A percentile compares a stretch with the other conserved stretches of the same genome.
These are phyloP conservation scores for Cardiocondyla obscurior DNA, from an alignment of 1,140 invertebrate species.

Conservation along the genomic window DNA sequence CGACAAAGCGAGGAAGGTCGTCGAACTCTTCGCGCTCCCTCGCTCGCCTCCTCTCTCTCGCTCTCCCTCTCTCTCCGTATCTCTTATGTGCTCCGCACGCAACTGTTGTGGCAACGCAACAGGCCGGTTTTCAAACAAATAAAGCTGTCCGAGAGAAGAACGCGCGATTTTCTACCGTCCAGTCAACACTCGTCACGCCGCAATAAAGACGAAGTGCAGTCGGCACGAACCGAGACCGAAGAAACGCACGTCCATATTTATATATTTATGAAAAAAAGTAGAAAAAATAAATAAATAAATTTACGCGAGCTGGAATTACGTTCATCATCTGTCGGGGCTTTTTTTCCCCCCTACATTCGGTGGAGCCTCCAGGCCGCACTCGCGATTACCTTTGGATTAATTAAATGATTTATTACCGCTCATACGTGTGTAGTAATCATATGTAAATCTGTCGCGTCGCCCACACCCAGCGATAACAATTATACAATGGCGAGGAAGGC, in stretches of 20 bases:
- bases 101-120: constrained; percentile 59
- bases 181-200: constrained; percentile 8
- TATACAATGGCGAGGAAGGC: neutral
- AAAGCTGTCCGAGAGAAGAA: constrained; percentile 31
- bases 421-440: neutral
- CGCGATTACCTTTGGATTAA: neutral
- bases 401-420: neutral
- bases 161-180: constrained; percentile 26
- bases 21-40: constrained; percentile 63
- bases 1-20: constrained; percentile 66
- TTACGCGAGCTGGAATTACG: neutral
- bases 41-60: neutral
- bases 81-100: constrained; percentile 8
- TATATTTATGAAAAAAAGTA: constrained; percentile 8
- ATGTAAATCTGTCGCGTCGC: neutral
- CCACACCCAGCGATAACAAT: neutral
- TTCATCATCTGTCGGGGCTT: neutral
- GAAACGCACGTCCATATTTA: neutral
- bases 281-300: no score
- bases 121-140: constrained; percentile 54
- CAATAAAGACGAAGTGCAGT: constrained; percentile 18
- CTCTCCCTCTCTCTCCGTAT: constrained; percentile 3
- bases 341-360: neutral
- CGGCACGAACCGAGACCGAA: neutral
- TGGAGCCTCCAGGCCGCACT: neutral